These are phyloP conservation scores for Istiophorus platypterus DNA, from an alignment of 2,113 vertebrate species.

Conservation along the genomic window DNA sequence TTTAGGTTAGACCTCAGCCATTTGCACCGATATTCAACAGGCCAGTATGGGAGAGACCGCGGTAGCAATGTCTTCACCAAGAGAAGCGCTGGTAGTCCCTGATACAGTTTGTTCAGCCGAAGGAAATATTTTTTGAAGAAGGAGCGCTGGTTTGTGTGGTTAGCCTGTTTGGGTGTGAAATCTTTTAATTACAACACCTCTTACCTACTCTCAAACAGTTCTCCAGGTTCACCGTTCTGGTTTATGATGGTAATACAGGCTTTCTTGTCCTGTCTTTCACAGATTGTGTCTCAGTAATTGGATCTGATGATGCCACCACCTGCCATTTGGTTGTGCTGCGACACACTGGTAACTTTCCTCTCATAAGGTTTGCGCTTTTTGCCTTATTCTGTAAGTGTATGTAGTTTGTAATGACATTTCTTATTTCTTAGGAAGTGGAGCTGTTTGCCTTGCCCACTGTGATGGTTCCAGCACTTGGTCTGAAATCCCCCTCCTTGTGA, in stretches of 20 bases:
- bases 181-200: not conserved
- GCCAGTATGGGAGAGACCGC: not conserved
- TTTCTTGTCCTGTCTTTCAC: conserved; percentile 48
- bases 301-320: conserved; percentile 97
- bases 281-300: conserved; percentile 93
- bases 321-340: conserved; percentile 95
- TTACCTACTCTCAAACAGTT: not conserved
- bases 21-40: not conserved
- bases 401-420: not conserved
- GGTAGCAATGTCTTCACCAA: not conserved
- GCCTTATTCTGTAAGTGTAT: not conserved
- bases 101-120: not conserved
- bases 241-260: not conserved
- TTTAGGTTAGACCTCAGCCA: too few species aligned
- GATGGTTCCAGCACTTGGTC: conserved; percentile 91
- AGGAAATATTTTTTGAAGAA: not conserved
- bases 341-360: conserved; percentile 90
- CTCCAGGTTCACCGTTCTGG: not conserved
- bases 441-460: conserved; percentile 92
- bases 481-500: conserved; percentile 89
- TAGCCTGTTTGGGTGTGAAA: not conserved
- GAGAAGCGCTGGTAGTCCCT: not conserved
- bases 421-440: conserved; percentile 89
- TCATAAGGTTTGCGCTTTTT: not conserved
- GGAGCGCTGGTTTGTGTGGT: not conserved